Evolutionary conservation across 1,140 invertebrate species (phyloP), one percentile per base, ranked within the genome.

Genomic region (Fopius arisanus): DNA sequence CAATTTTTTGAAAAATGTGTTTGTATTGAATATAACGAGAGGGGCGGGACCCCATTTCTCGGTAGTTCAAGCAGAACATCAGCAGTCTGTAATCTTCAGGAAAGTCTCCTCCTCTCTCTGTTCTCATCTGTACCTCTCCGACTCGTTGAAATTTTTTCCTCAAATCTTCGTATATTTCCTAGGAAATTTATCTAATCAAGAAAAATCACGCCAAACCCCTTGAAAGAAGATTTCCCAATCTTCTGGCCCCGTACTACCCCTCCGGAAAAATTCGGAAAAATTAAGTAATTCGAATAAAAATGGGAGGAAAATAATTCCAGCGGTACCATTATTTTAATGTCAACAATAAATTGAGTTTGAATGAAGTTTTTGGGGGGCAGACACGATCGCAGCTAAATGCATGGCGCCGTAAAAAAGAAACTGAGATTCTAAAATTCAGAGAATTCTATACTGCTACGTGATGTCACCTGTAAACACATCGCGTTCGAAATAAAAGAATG

Each of bases 11-110:
- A 67, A 67, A 67, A 67, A n/a, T 69, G 48, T 59, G 37, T 62
- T 71, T 26, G 19, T 65, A 10, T 40, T 26, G 26, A 65, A 41
- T 41, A 65, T 71, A 71, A 71, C 37, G 59, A 71, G 70, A 51
- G 43, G 62, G 70, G 70, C 70, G 70, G 54, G 40, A 54, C 54
- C 16, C 23, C 68, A 21, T 59, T 70, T 62, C 54, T 59, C 54
- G 54, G 54, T 59, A 59, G 54, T 59, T 59, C 54, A 59, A 59
- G 19, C 29, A 62, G 10, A 29, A 59, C 29, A 31, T 31, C 28
- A 59, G 23, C 28, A 31, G 10, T 37, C 29, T 37, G 12, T 37
- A 70, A 70, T 70, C 51, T 31, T 70, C 16, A 31, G 19, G 28
- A 23, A 70, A 33, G 26, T 40, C 68, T 70, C 40, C 23, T 70